These are phyloP conservation scores for Microcebus murinus DNA, from an alignment of 2,113 vertebrate species.

Conservation along the genomic window DNA sequence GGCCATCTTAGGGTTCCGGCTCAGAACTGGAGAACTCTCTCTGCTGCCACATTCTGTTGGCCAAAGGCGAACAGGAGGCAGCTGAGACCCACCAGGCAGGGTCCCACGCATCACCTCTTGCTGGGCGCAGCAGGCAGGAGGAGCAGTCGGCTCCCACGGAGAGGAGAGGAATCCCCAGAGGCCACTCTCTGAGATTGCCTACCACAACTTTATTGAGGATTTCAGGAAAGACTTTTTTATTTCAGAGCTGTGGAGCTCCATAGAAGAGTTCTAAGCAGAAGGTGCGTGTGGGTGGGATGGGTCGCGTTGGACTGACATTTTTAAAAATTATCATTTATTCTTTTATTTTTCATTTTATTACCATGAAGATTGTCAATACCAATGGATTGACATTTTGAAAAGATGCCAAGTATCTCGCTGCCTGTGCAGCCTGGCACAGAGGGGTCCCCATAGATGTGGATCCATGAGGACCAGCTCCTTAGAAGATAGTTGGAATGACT, in stretches of 20 bases:
- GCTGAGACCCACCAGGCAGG: not conserved
- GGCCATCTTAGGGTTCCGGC: not conserved
- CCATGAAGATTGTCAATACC: too few species aligned
- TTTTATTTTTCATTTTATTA: too few species aligned
- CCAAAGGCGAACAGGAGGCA: not conserved
- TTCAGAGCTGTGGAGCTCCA: not conserved
- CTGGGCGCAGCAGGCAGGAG: too few species aligned
- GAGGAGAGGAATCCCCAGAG: not conserved
- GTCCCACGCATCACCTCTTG: too few species aligned
- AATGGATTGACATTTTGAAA: not conserved
- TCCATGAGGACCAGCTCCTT: too few species aligned
- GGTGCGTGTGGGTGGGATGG: not conserved
- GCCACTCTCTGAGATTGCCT: not conserved
- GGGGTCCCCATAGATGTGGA: too few species aligned
- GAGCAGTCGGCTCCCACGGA: not conserved
- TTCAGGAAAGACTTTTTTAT: not conserved
- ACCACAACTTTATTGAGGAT: not conserved
- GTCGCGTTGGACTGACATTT: too few species aligned
- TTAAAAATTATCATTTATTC: too few species aligned
- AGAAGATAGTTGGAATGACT: not conserved
- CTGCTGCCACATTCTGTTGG: not conserved
- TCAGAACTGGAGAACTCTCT: not conserved
- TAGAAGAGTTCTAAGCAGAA: not conserved
- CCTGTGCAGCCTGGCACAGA: not conserved
- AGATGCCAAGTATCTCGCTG: not conserved